phyloP scores from a whole-genome alignment of 2,113 vertebrate genomes.

The Hyperopisus bebe region DNA sequence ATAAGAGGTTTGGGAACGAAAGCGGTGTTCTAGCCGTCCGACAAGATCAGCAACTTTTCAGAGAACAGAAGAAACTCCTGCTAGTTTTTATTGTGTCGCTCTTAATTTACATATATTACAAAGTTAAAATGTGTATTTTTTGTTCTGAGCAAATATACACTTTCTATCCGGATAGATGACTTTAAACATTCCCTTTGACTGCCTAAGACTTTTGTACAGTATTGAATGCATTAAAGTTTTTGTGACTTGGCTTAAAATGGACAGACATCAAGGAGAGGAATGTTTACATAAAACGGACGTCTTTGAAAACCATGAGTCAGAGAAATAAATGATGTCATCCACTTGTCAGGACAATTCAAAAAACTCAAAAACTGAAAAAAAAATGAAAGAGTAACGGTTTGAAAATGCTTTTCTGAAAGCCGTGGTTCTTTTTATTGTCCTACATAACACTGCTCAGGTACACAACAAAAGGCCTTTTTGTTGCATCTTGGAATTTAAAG shows the following conservation, averaged over 20 bases:
- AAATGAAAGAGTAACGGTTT: neutral
- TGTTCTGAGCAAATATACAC: neutral
- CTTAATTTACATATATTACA: neutral
- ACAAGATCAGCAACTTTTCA: neutral
- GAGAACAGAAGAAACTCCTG: neutral
- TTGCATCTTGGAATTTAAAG: neutral
- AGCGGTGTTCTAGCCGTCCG: neutral
- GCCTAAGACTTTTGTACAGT: neutral
- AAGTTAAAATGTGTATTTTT: neutral
- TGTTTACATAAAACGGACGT: neutral
- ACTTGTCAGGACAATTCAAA: neutral
- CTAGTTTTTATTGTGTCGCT: neutral
- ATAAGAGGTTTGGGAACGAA: neutral
- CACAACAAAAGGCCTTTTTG: neutral
- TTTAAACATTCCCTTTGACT: neutral
- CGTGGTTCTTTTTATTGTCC: constrained; percentile 6
- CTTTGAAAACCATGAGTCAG: neutral
- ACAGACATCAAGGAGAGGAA: neutral
- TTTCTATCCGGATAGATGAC: neutral
- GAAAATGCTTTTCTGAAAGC: neutral
- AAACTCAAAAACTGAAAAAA: neutral
- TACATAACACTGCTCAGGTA: neutral
- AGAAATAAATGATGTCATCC: neutral
- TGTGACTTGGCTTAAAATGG: neutral
- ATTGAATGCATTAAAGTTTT: neutral